A percentile compares a stretch with the other conserved stretches of the same genome.
phyloP scores from a whole-genome alignment of 2,888 invertebrate genomes.

The Carpatolechia fugitivella region DNA sequence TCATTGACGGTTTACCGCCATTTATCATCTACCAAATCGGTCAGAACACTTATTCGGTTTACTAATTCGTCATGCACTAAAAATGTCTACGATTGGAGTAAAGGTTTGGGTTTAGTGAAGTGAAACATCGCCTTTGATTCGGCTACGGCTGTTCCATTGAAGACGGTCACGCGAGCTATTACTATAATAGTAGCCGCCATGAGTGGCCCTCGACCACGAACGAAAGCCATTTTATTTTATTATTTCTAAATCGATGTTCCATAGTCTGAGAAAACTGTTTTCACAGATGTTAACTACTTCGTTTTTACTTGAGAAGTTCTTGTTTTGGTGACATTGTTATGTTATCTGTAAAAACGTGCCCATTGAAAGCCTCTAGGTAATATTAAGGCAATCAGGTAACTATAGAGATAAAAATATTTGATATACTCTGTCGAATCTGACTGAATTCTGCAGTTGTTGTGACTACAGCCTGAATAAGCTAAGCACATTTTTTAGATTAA shows the following conservation, averaged over 20 bases:
- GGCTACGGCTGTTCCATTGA: conserved; percentile 12
- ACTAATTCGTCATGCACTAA: conserved; percentile 8
- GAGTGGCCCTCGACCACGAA: conserved; percentile 1
- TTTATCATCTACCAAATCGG: neutral
- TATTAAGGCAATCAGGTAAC: too few relatives aligned
- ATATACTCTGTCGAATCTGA: too few relatives aligned
- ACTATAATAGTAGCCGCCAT: neutral
- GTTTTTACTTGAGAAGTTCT: too few relatives aligned
- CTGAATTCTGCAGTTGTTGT: too few relatives aligned
- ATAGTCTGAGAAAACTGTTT: neutral
- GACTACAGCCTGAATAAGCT: too few relatives aligned
- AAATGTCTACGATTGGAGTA: conserved; percentile 20
- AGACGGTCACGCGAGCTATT: conserved; percentile 31
- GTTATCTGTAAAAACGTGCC: too few relatives aligned
- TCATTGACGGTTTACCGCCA: neutral
- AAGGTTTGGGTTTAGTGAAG: conserved; percentile 20
- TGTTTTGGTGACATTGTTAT: too few relatives aligned
- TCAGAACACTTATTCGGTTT: neutral
- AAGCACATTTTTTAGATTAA: too few relatives aligned
- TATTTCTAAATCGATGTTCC: neutral
- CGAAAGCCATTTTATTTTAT: conserved; percentile 3
- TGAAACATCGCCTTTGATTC: neutral
- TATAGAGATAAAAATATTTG: too few relatives aligned
- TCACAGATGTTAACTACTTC: too few relatives aligned
- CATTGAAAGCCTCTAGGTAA: too few relatives aligned